A percentile compares a stretch with the other conserved stretches of the same genome.
phyloP scores from a whole-genome alignment of 1,140 invertebrate species.

The Bombus confusus region DNA sequence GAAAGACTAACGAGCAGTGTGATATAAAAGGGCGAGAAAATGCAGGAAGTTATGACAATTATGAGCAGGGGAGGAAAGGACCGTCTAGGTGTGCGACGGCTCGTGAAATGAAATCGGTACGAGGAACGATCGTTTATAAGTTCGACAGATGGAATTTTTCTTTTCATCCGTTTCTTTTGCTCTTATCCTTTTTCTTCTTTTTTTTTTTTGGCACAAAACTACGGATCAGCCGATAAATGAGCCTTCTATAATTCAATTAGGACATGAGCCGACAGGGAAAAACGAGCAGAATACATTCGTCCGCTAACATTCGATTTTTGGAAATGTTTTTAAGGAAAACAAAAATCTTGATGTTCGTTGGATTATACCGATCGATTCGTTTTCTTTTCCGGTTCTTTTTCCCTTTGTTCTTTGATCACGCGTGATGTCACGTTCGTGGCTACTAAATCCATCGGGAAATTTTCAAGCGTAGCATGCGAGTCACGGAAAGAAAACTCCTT shows the following conservation, averaged over 20 bases:
- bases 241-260: slow-evolving; percentile 58
- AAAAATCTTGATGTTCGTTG: slow-evolving; percentile 15
- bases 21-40: slow-evolving; percentile 64
- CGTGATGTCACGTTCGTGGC: slow-evolving; percentile 14
- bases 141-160: slow-evolving; percentile 68
- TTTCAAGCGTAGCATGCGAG: slow-evolving; percentile 59
- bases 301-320: neutral
- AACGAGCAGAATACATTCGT: slow-evolving; percentile 3
- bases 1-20: slow-evolving; percentile 31
- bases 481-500: slow-evolving; percentile 56
- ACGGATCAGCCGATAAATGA: slow-evolving; percentile 45
- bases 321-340: neutral
- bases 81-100: slow-evolving; percentile 65
- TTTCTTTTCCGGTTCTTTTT: neutral
- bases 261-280: slow-evolving; percentile 5
- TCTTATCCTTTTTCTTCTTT: slow-evolving; percentile 12
- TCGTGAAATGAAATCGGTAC: slow-evolving; percentile 73
- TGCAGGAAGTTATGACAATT: slow-evolving; percentile 73
- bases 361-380: neutral
- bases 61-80: slow-evolving; percentile 53
- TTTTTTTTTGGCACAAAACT: neutral
- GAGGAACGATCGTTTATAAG: slow-evolving; percentile 71
- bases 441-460: slow-evolving; percentile 46
- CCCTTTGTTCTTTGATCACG: slow-evolving; percentile 35
- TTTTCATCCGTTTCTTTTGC: slow-evolving; percentile 38